phyloP scores from a whole-genome alignment of 1,140 invertebrate genomes.

The Drosophila auraria region DNA sequence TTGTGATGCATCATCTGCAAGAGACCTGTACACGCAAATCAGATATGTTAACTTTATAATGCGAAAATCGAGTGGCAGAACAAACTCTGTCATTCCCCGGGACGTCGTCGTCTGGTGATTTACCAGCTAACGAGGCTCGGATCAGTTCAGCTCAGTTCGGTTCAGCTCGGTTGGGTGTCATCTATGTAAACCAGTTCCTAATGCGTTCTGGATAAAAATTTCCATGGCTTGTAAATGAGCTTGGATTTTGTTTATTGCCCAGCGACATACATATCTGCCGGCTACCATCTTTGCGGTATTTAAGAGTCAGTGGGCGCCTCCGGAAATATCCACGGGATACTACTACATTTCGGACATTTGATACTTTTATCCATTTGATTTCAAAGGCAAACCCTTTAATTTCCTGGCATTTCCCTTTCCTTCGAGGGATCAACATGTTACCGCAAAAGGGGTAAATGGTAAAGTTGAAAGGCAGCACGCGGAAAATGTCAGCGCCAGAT shows the following conservation, averaged over 20 bases:
- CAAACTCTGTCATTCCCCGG: conserved; percentile 20
- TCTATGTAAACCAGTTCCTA: conserved; percentile 53
- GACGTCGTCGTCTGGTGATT: conserved; percentile 17
- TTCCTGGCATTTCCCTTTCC: conserved; percentile 74
- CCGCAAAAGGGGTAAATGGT: conserved; percentile 50
- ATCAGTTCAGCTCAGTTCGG: conserved; percentile 8
- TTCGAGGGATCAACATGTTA: conserved; percentile 79
- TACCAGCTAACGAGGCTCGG: conserved; percentile 18
- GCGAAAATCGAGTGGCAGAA: conserved; percentile 19
- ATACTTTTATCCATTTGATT: conserved; percentile 55
- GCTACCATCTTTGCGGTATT: conserved; percentile 36
- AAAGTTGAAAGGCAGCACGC: conserved; percentile 54
- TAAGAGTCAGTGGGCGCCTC: conserved; percentile 51
- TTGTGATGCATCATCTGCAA: conserved; percentile 45
- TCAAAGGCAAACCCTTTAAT: conserved; percentile 75
- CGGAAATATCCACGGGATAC: conserved; percentile 34
- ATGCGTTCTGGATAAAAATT: conserved; percentile 52
- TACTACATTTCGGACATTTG: conserved; percentile 45
- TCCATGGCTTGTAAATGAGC: conserved; percentile 42
- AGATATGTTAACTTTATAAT: conserved; percentile 20
- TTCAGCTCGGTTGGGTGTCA: conserved; percentile 8
- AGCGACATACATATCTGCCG: conserved; percentile 18
- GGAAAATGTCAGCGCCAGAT: conserved; percentile 78
- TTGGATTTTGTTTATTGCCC: not conserved
- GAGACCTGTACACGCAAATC: conserved; percentile 4